phyloP scores from a whole-genome alignment of 2,797 vertebrate genomes.

The Rhinichthys osculus region DNA sequence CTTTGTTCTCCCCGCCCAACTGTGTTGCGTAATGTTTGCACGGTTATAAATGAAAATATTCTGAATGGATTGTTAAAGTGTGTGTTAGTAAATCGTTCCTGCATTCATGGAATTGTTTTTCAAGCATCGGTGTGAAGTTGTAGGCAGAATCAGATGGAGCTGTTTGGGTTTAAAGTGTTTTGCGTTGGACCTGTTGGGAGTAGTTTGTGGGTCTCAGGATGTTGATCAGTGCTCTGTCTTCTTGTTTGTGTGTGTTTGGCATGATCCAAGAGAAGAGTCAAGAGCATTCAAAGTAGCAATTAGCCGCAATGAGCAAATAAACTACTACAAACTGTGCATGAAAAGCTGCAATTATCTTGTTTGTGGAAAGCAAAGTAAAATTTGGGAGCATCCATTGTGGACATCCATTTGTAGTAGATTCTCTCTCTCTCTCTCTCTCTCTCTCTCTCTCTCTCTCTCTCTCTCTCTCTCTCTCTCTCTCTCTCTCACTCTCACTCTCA shows the following conservation, averaged over 20 bases:
- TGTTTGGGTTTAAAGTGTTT: not conserved
- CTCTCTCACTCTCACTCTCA: too few species aligned
- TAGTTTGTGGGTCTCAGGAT: not conserved
- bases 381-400: slow-evolving; percentile 12
- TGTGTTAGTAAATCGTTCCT: not conserved
- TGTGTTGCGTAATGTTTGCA: too few species aligned
- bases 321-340: slow-evolving; percentile 45
- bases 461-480: too few species aligned
- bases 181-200: not conserved
- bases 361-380: slow-evolving; percentile 35
- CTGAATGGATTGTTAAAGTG: too few species aligned
- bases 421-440: too few species aligned
- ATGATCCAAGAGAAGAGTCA: slow-evolving; percentile 23
- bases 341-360: slow-evolving; percentile 55
- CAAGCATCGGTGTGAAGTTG: not conserved
- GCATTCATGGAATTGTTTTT: not conserved
- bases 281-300: slow-evolving; percentile 43
- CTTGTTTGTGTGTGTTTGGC: slow-evolving; percentile 33
- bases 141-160: not conserved
- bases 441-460: too few species aligned
- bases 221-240: not conserved
- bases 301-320: slow-evolving; percentile 47
- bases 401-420: not conserved
- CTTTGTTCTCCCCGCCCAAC: too few species aligned
- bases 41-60: too few species aligned